Base-by-base conservation (phyloP, 2,113 vertebrate species). In the Neogale vison region DNA sequence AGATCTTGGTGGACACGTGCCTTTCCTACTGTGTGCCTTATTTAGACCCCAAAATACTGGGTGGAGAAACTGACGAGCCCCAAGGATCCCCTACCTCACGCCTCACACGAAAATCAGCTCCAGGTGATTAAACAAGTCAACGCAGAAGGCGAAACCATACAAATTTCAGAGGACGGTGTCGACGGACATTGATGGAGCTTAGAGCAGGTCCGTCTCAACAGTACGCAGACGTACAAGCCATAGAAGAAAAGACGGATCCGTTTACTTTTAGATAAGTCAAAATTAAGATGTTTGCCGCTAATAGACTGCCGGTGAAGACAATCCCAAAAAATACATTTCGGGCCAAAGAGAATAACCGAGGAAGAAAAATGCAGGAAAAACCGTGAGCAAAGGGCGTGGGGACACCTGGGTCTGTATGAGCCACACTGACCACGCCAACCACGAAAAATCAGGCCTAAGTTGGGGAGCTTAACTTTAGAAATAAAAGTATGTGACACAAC, bases 1-100 rank as follows among this genome's bases (percentile, higher is more conserved):
- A 34, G 50, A 50, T 7, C n/a, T 39, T 1, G 0, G 9, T 6
- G 14, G 63, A 42, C 14, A 14, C 4, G 1, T 12, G 81, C 18
- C 18, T 24, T 1, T 31, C 55, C 14, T 5, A 24, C 39, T 61
- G 4, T 0, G 3, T 9, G 29, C 63, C 59, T 29, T 26, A 29
- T 6, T 52, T 4, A 23, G n/a, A 52, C 15, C 74, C 76, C 26
- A 0, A 17, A 50, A 11, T n/a, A 79, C 17, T 50, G 7, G 24
- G 13, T 31, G 61, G 61, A 80, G 15, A 80, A 52, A 4, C 63
- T 9, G 13, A 11, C 2, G 26, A 50, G 42, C 59, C 9, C 59
- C 59, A 61, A 1, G 4, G 59, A 61, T 7, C 61, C 36, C 89
- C 39, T 20, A 17, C n/a, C 52, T 63, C 72, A 42, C 5, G 3